phyloP scores from a whole-genome alignment of 2,797 vertebrate genomes.

The Oophaga sylvatica region DNA sequence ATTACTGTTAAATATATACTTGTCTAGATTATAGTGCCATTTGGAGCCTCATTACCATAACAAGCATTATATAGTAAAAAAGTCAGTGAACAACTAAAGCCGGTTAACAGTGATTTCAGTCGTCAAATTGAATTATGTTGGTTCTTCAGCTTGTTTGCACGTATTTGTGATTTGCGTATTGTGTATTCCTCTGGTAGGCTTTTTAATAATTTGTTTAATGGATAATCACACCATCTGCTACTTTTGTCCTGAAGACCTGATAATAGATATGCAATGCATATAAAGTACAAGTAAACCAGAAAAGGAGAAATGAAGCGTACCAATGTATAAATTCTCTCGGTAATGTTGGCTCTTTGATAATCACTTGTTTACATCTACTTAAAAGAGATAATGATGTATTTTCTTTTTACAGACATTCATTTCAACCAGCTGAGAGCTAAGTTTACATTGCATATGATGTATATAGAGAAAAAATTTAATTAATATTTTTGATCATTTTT shows the following conservation, averaged over 20 bases:
- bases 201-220: constrained; percentile 57
- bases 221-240: constrained; percentile 54
- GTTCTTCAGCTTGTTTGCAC: constrained; percentile 34
- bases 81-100: neutral
- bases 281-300: constrained; percentile 23
- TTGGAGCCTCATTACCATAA: constrained; percentile 11
- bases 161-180: neutral
- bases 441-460: neutral
- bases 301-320: neutral
- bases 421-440: neutral
- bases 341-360: constrained; percentile 30
- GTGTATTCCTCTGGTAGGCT: constrained; percentile 26
- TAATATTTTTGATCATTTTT: no score
- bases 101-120: neutral
- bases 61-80: constrained; percentile 22
- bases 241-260: constrained; percentile 49
- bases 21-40: constrained; percentile 2
- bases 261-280: constrained; percentile 33
- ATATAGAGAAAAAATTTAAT: neutral
- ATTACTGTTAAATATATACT: neutral
- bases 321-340: constrained; percentile 29
- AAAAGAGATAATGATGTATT: neutral
- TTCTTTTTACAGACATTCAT: neutral
- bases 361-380: constrained; percentile 21
- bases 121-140: constrained; percentile 20